Evolutionary conservation across 2,888 invertebrate genomes (phyloP).

Genomic region (Synergus itoensis): DNA sequence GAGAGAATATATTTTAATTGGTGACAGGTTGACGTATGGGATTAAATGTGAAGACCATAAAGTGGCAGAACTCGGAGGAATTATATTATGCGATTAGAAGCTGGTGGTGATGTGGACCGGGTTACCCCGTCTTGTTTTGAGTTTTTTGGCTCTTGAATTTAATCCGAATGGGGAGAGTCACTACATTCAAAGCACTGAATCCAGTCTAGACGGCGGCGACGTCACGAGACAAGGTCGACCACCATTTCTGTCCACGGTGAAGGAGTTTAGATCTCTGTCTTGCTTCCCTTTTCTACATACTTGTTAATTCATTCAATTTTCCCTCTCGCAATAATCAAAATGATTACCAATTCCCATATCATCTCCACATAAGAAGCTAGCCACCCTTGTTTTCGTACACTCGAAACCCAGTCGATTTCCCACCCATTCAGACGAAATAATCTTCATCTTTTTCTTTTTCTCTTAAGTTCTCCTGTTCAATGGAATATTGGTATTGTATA

Average conservation of each 20-base stretch:
- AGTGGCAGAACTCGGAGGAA: not conserved
- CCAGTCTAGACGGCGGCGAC: slow-evolving; percentile 38
- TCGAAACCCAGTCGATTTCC: not conserved
- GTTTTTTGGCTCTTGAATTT: slow-evolving; percentile 27
- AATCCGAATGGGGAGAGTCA: slow-evolving; percentile 20
- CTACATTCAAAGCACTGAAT: slow-evolving; percentile 20
- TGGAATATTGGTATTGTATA: not conserved
- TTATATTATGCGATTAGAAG: not conserved
- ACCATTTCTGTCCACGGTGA: slow-evolving; percentile 7
- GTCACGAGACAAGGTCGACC: slow-evolving; percentile 39
- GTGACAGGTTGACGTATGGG: not conserved
- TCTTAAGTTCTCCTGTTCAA: not conserved
- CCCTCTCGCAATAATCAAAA: not conserved
- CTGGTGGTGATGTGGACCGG: not conserved
- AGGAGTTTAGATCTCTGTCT: slow-evolving; percentile 4
- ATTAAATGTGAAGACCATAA: not conserved
- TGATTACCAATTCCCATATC: not conserved
- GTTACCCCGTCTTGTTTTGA: slow-evolving; percentile 6
- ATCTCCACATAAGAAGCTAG: not conserved
- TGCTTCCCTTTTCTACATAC: slow-evolving; percentile 18
- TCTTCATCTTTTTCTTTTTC: not conserved
- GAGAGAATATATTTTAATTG: not conserved
- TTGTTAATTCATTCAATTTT: slow-evolving; percentile 6
- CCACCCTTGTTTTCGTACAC: not conserved
- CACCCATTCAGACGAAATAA: not conserved